Evolutionary conservation across 35 echinoderm and acorn worm species (phyloP).

Genomic region (Eucidaris tribuloides): DNA sequence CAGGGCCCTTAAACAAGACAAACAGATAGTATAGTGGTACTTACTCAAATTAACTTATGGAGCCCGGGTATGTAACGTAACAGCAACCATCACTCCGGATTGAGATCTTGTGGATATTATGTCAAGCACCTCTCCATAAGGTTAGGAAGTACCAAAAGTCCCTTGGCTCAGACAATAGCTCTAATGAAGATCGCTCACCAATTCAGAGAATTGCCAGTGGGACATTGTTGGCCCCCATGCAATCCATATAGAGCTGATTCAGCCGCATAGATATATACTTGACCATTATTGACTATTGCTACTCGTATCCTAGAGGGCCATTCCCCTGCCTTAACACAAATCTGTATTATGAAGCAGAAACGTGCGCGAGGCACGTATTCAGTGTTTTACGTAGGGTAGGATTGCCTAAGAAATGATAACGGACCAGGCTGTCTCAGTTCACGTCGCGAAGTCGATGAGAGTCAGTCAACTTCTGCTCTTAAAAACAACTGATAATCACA

Average conservation of each 20-base stretch:
- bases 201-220: conserved; percentile 43
- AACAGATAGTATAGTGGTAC: conserved; percentile 11
- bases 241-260: not conserved
- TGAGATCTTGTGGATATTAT: conserved; percentile 56
- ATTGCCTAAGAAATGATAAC: conserved; percentile 57
- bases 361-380: conserved; percentile 54
- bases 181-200: conserved; percentile 43
- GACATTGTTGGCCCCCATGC: conserved; percentile 69
- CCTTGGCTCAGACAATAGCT: conserved; percentile 36
- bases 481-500: conserved; percentile 33
- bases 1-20: conserved; percentile 38
- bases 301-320: conserved; percentile 57
- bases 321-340: conserved; percentile 46
- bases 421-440: conserved; percentile 55
- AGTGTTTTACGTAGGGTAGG: conserved; percentile 62
- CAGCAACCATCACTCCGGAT: conserved; percentile 8
- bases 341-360: conserved; percentile 43
- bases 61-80: conserved; percentile 62
- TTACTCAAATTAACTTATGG: conserved; percentile 12
- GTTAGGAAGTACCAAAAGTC: conserved; percentile 50
- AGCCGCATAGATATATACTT: conserved; percentile 44
- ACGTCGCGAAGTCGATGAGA: conserved; percentile 46
- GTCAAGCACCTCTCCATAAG: conserved; percentile 52
- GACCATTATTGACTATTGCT: conserved; percentile 61
- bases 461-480: conserved; percentile 49